These are phyloP conservation scores for Halictus rubicundus DNA, from an alignment of 1,140 invertebrate genomes.

Conservation along the genomic window DNA sequence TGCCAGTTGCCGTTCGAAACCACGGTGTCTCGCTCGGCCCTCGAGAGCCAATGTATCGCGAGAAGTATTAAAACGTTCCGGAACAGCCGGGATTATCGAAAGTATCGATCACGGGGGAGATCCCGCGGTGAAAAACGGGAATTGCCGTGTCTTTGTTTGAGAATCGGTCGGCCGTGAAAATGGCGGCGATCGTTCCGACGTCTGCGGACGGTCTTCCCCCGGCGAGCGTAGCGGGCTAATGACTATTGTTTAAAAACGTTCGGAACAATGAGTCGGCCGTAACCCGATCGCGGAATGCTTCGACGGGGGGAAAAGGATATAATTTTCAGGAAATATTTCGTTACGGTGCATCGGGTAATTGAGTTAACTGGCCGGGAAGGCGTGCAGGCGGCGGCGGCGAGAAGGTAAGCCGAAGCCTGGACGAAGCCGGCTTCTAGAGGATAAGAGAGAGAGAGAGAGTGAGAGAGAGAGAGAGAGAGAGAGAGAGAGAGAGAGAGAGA, in stretches of 20 bases:
- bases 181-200: too few relatives aligned
- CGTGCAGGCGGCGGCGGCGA: neutral
- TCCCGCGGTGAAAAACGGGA: too few relatives aligned
- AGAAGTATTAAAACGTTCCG: too few relatives aligned
- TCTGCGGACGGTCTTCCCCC: too few relatives aligned
- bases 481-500: conserved; percentile 19
- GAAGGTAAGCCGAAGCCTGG: conserved; percentile 33
- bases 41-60: too few relatives aligned
- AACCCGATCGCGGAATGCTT: conserved; percentile 8
- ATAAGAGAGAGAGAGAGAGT: neutral
- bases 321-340: conserved; percentile 47
- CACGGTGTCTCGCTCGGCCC: too few relatives aligned
- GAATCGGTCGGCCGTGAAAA: too few relatives aligned
- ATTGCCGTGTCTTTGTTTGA: too few relatives aligned
- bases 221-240: neutral
- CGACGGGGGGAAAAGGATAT: conserved; percentile 25
- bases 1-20: too few relatives aligned
- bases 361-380: conserved; percentile 40
- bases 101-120: too few relatives aligned
- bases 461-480: conserved; percentile 5
- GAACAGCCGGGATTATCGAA: too few relatives aligned
- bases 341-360: conserved; percentile 34
- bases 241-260: neutral
- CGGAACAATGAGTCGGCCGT: neutral
- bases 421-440: neutral